Percentiles rank a stretch among this genome's conserved stretches.
Conservation (phyloP, 2,113 vertebrate genomes). For the Microtus richardsoni region DNA sequence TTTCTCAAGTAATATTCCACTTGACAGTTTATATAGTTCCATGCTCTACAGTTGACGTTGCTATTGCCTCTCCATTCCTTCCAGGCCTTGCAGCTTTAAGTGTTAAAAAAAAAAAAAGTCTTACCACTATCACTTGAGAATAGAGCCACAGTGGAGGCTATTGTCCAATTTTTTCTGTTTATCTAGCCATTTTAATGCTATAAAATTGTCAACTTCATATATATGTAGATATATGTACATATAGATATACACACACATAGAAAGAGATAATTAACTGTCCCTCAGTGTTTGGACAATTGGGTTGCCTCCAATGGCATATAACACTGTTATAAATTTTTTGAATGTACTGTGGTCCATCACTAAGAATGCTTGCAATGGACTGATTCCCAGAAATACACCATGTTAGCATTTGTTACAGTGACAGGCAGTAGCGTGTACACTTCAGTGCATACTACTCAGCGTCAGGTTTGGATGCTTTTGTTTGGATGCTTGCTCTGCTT, state of each 20-base stretch:
- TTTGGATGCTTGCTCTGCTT: background rate
- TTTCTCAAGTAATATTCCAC: background rate
- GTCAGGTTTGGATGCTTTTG: background rate
- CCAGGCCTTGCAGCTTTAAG: background rate
- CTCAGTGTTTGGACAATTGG: slow-evolving; percentile 3
- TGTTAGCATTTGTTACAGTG: background rate
- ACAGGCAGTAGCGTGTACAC: background rate
- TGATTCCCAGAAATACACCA: slow-evolving; percentile 30
- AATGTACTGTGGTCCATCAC: background rate
- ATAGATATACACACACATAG: background rate
- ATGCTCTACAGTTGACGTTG: background rate
- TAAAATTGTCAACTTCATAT: slow-evolving; percentile 7
- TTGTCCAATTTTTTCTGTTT: background rate
- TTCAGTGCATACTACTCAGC: background rate
- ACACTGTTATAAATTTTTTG: background rate
- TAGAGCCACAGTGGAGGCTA: background rate
- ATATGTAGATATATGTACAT: background rate
- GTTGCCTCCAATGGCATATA: slow-evolving; percentile 23
- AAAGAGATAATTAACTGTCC: background rate
- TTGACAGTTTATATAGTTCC: background rate
- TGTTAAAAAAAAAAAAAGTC: slow-evolving; percentile 36
- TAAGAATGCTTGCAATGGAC: slow-evolving; percentile 24
- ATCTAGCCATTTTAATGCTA: slow-evolving; percentile 1
- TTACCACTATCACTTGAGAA: background rate
- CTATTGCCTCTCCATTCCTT: background rate